phyloP scores from a whole-genome alignment of 2,888 invertebrate species.

The Ophioninae sp. region DNA sequence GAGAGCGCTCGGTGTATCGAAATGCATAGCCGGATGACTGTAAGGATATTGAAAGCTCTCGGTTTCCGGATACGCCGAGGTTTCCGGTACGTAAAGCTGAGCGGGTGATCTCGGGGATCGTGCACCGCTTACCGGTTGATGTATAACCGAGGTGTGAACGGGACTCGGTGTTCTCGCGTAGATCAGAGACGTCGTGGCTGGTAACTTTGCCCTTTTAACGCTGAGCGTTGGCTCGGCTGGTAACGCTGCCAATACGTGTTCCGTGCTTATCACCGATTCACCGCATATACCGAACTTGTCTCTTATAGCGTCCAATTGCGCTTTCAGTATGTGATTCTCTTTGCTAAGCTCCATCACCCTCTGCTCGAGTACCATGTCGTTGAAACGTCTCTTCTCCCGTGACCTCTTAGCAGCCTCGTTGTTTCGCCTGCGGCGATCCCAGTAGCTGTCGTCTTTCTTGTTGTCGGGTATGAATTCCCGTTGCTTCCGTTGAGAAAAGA shows the following conservation, averaged over 20 bases:
- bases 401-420: slow-evolving; percentile 98
- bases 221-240: slow-evolving; percentile 93
- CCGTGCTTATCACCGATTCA: slow-evolving; percentile 92
- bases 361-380: slow-evolving; percentile 97
- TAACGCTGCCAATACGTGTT: slow-evolving; percentile 92
- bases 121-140: slow-evolving; percentile 82
- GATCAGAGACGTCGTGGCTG: slow-evolving; percentile 80
- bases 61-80: slow-evolving; percentile 77
- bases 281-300: slow-evolving; percentile 96
- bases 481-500: slow-evolving; percentile 95
- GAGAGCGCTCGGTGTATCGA: slow-evolving; percentile 85
- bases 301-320: slow-evolving; percentile 95
- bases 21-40: slow-evolving; percentile 83
- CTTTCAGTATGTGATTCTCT: slow-evolving; percentile 96
- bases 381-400: slow-evolving; percentile 97
- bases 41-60: slow-evolving; percentile 82
- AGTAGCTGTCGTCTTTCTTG: slow-evolving; percentile 98
- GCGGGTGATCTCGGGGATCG: slow-evolving; percentile 78
- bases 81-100: slow-evolving; percentile 78
- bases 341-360: slow-evolving; percentile 96
- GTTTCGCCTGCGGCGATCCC: slow-evolving; percentile 97
- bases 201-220: slow-evolving; percentile 87
- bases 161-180: slow-evolving; percentile 83
- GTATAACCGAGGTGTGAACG: slow-evolving; percentile 85
- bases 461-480: slow-evolving; percentile 98